These are phyloP conservation scores for Callosobruchus maculatus DNA, from an alignment of 2,888 invertebrate species.

Conservation along the genomic window DNA sequence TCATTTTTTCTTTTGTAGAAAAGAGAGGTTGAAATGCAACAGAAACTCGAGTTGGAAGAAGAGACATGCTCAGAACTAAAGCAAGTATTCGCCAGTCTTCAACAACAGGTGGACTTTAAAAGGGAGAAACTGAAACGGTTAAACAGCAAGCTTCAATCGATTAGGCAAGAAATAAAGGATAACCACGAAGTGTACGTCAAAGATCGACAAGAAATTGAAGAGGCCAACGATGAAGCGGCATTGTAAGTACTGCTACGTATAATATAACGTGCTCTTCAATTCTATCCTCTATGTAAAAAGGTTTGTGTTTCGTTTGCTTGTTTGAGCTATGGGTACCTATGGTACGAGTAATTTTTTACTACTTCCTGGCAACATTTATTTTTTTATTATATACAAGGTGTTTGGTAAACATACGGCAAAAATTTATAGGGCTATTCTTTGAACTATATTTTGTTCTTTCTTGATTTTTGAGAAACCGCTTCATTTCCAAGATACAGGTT, in stretches of 20 bases:
- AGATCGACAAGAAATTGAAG: conserved; percentile 89
- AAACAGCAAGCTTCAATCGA: conserved; percentile 72
- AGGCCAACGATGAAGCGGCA: conserved; percentile 85
- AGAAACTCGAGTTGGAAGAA: conserved; percentile 89
- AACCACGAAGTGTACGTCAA: conserved; percentile 84
- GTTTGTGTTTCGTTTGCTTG: too few relatives aligned
- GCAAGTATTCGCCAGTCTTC: conserved; percentile 85
- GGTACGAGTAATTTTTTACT: too few relatives aligned
- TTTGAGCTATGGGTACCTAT: too few relatives aligned
- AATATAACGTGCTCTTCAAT: too few relatives aligned
- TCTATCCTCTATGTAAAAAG: too few relatives aligned
- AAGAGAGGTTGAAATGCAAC: conserved; percentile 86
- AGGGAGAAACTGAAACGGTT: conserved; percentile 90
- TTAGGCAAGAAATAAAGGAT: conserved; percentile 76
- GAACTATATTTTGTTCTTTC: too few relatives aligned
- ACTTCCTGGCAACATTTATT: too few relatives aligned
- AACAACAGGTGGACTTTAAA: conserved; percentile 96
- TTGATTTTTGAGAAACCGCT: too few relatives aligned
- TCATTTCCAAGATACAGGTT: too few relatives aligned
- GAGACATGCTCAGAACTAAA: conserved; percentile 87
- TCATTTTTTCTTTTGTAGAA: conserved; percentile 38
- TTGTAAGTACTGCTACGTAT: conserved; percentile 47
- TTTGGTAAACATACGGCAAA: too few relatives aligned
- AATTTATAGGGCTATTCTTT: too few relatives aligned
- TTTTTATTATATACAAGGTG: too few relatives aligned